Conservation (phyloP, 2,113 vertebrate species). For the Anarrhichthys ocellatus region DNA sequence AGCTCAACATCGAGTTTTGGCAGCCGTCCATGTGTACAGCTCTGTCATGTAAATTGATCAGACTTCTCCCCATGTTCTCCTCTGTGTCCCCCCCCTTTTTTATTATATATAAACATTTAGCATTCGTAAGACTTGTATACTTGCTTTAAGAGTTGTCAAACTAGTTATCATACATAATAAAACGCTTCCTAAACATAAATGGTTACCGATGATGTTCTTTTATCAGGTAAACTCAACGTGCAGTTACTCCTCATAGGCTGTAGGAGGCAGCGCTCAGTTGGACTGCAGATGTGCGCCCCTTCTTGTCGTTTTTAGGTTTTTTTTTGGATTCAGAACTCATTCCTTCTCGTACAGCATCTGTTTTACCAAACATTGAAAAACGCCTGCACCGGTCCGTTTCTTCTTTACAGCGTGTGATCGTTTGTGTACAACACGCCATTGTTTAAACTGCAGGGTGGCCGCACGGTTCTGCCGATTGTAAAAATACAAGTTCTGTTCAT, state of each 20-base stretch:
- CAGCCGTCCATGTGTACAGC: slow-evolving; percentile 64
- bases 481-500: slow-evolving; percentile 52
- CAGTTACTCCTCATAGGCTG: slow-evolving; percentile 64
- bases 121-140: slow-evolving; percentile 71
- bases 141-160: slow-evolving; percentile 60
- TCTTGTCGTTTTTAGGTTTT: slow-evolving; percentile 14
- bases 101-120: slow-evolving; percentile 48
- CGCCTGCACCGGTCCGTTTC: slow-evolving; percentile 28
- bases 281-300: slow-evolving; percentile 24
- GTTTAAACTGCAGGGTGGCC: slow-evolving; percentile 22
- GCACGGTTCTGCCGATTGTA: slow-evolving; percentile 49
- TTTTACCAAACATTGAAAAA: slow-evolving; percentile 13
- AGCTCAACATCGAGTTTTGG: slow-evolving; percentile 11
- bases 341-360: slow-evolving; percentile 30
- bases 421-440: slow-evolving; percentile 24
- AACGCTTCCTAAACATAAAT: slow-evolving; percentile 42
- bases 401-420: slow-evolving; percentile 23
- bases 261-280: slow-evolving; percentile 74
- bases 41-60: slow-evolving; percentile 27
- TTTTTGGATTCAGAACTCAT: slow-evolving; percentile 46
- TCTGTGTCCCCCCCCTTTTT: slow-evolving; percentile 1
- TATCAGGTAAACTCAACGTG: slow-evolving; percentile 43
- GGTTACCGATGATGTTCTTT: slow-evolving; percentile 53
- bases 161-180: slow-evolving; percentile 45
- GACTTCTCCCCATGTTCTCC: slow-evolving; percentile 18